Evolutionary conservation across 2,797 vertebrate genomes (phyloP), one percentile per base, ranked within the genome.

Genomic region (Tiaroga cobitis): DNA sequence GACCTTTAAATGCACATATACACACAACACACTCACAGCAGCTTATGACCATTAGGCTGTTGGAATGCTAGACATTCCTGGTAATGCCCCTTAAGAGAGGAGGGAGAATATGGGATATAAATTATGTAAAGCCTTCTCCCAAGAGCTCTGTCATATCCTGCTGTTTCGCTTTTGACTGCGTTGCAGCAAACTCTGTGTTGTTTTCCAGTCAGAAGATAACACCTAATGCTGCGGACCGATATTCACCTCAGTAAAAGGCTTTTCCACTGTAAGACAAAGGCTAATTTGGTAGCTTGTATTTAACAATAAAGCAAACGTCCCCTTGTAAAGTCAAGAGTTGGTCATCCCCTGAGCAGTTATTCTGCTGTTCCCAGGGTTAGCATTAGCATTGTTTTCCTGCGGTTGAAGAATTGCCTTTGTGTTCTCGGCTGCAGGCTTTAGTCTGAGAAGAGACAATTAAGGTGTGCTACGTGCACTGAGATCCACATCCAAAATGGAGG

Each of bases 121-220:
- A 96, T 95, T 94, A 95, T 95, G 92, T 90, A 95, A 92, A 88
- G 87, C 84, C 29, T 80, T 89, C 90, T 88, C 90, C 92, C 87
- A 85, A 61, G 86, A 84, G 88, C 91, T 91, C 91, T 90, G 88
- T 90, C 91, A 90, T 69, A 79, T 89, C 82, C 80, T 69, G 74
- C 70, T 54, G 69, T 85, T 83, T 67, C 1, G 46, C 85, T 82
- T 82, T 61, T 34, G 49, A 68, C 85, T 78, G 70, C 41, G 59
- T 74, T 73, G 72, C 76, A 18, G 79, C 49, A 69, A 67, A 81
- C 70, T 81, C 63, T 83, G 76, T 80, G 84, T 82, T 88, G 80
- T 85, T 85, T 79, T 81, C 67, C 41, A 59, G 56, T 67, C 75
- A 88, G 61, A 56, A 80, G 81, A 88, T 88, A 83, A 89, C 80